phyloP scores from a whole-genome alignment of 2,113 vertebrate genomes.

The Zingel zingel region DNA sequence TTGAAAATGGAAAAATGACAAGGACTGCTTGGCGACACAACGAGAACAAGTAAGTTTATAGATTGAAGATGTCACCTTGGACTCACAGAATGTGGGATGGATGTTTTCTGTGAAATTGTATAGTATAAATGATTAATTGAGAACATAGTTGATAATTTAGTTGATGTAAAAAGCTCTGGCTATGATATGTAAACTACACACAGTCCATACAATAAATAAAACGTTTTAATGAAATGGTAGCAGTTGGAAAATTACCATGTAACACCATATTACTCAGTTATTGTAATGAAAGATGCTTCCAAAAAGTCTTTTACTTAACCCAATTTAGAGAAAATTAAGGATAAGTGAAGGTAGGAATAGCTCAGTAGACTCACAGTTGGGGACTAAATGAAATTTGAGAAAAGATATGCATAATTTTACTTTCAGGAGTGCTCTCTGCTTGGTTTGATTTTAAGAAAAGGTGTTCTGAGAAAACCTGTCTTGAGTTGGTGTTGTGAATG shows the following conservation, averaged over 20 bases:
- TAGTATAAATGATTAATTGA: not conserved
- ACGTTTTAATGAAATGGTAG: not conserved
- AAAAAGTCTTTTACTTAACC: not conserved
- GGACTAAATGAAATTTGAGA: not conserved
- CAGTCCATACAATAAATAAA: not conserved
- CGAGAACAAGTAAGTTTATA: no score
- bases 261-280: not conserved
- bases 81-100: not conserved
- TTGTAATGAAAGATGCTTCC: not conserved
- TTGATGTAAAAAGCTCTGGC: not conserved
- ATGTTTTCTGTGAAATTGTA: not conserved
- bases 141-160: not conserved
- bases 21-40: no score
- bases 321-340: constrained; percentile 7
- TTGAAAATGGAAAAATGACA: not conserved
- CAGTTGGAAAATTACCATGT: not conserved
- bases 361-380: not conserved
- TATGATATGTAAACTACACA: not conserved
- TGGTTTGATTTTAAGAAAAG: not conserved
- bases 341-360: not conserved
- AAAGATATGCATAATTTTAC: not conserved
- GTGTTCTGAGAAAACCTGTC: not conserved
- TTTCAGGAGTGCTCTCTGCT: not conserved
- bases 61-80: not conserved
- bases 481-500: not conserved